Percentiles rank a stretch among this genome's conserved stretches.
phyloP scores from a whole-genome alignment of 2,113 vertebrate species.

The Osmerus mordax region DNA sequence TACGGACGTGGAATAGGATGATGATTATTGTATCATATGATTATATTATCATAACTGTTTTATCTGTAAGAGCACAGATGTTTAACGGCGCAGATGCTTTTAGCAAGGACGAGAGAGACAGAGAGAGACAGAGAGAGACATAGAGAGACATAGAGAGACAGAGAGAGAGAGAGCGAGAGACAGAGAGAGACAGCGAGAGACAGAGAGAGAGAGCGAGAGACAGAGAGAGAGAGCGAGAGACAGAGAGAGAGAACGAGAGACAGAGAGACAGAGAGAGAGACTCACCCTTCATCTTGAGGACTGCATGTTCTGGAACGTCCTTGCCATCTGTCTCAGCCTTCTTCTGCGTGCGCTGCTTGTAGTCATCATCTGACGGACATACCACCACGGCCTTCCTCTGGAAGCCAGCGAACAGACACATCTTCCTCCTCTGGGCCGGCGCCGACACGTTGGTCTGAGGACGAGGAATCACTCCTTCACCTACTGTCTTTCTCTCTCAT shows the following conservation, averaged over 20 bases:
- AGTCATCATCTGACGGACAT: slow-evolving; percentile 86
- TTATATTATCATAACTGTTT: too few relatives aligned
- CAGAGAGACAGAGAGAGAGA: too few relatives aligned
- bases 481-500: too few relatives aligned
- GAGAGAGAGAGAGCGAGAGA: background rate
- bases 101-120: background rate
- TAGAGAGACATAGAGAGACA: background rate
- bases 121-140: background rate
- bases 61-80: background rate
- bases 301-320: slow-evolving; percentile 86
- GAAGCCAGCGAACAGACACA: slow-evolving; percentile 90
- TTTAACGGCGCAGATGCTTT: background rate
- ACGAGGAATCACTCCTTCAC: too few relatives aligned
- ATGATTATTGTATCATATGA: too few relatives aligned
- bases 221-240: background rate
- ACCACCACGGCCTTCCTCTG: slow-evolving; percentile 88
- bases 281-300: slow-evolving; percentile 89
- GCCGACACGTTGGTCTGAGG: slow-evolving; percentile 84
- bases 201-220: background rate
- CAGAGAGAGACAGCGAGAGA: background rate
- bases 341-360: slow-evolving; percentile 86
- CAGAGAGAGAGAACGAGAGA: background rate
- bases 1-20: too few relatives aligned
- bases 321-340: slow-evolving; percentile 88
- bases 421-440: slow-evolving; percentile 89